Base-by-base conservation (phyloP, 1,140 invertebrate genomes). In the Dermatophagoides farinae region DNA sequence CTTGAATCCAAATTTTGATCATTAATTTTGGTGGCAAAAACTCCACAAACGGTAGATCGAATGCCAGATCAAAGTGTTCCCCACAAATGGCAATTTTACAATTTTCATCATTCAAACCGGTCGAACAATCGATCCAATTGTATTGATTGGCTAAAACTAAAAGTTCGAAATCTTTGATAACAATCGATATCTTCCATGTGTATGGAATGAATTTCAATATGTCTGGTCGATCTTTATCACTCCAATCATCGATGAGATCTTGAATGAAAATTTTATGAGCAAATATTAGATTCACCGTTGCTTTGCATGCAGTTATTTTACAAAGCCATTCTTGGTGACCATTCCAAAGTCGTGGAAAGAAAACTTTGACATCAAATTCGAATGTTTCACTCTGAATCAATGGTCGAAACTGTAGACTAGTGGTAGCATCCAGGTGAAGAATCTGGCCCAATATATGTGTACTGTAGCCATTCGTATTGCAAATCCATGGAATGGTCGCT, bases 91-190 rank as follows among this genome's bases (percentile, higher is more conserved):
- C 89, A 60, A 95, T 78, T 69, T 90, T 86, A 68, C 40, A 43
- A 16, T 59, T 61, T 53, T 62, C 54, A 61, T 44, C 46, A 18
- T 58, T 62, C 23, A 58, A 53, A 49, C 88, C 86, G 44, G 86
- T 89, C 50, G 88, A 91, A 66, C 90, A 96, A 72, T 98, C 93
- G 65, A 98, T 86, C 95, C 92, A 98, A 72, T 99, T 99, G 70
- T 89, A 89, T 70, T 97, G 88, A 75, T 97, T 98, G 62, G 88
- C 83, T 10, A 93, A 71, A 47, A 89, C 89, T 0, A 97, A 79
- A 2, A 97, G 75, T 74, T 99, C 92, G 75, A 97, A 97, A 70
- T 95, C 88, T 72, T 96, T 91, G 8, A 97, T 73, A 0, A 88
- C 76, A 44, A 98, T 75, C 64, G 81, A 86, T 65, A 97, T 85